phyloP scores from a whole-genome alignment of 2,797 vertebrate genomes.

The Galago senegalensis region DNA sequence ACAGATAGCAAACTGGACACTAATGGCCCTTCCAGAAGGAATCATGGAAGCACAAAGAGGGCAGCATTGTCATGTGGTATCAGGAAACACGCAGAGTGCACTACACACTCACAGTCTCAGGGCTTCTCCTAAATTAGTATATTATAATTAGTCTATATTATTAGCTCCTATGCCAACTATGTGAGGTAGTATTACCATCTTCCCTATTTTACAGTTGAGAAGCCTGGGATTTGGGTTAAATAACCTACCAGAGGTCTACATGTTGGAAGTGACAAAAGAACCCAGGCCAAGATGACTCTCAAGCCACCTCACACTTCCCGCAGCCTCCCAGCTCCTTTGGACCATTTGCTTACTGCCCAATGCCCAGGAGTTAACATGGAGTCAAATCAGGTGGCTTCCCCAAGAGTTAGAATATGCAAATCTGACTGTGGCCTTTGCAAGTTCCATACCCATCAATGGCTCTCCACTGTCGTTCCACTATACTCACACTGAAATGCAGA shows the following conservation, averaged over 20 bases:
- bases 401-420: constrained; percentile 50
- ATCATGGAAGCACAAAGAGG: neutral
- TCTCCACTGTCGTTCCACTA: neutral
- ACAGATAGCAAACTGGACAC: neutral
- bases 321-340: neutral
- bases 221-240: neutral
- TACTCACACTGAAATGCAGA: neutral
- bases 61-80: rapidly evolving
- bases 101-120: neutral
- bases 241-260: neutral
- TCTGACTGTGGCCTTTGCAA: neutral
- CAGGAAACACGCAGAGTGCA: neutral
- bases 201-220: neutral
- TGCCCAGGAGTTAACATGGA: neutral
- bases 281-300: neutral
- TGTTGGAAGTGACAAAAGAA: neutral
- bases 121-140: neutral
- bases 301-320: neutral
- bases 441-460: neutral
- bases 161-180: neutral
- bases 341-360: neutral
- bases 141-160: neutral
- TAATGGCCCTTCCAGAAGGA: neutral
- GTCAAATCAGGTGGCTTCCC: constrained; percentile 52
- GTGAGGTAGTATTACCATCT: neutral